A percentile compares a stretch with the other conserved stretches of the same genome.
Evolutionary conservation across 2,797 vertebrate species (phyloP).

Genomic region (Xiphorhynchus erythropygius): DNA sequence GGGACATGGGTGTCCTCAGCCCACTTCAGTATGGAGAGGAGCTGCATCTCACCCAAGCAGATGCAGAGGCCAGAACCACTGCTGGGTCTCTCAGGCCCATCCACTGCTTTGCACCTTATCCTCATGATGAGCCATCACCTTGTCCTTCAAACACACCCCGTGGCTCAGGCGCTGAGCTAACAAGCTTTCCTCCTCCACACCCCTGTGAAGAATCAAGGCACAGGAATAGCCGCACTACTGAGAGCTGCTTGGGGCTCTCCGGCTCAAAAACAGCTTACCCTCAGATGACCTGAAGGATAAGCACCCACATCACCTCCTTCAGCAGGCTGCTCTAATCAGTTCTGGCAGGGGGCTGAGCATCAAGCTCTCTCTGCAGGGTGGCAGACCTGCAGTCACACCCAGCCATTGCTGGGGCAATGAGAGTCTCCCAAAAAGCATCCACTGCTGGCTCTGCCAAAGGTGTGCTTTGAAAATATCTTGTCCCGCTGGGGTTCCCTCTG

Average conservation of each 20-base stretch:
- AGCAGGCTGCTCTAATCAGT: not conserved
- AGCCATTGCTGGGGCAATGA: not conserved
- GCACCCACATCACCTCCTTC: not conserved
- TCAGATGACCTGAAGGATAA: not conserved
- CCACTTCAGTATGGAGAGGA: not conserved
- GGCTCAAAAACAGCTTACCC: not conserved
- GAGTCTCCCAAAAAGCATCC: not conserved
- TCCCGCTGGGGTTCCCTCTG: not conserved
- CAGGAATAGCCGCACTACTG: not conserved
- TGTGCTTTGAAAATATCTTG: not conserved
- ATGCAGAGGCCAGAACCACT: not conserved
- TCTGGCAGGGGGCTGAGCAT: not conserved
- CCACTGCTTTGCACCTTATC: not conserved
- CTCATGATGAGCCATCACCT: not conserved
- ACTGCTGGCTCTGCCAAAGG: not conserved
- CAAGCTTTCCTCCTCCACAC: not conserved
- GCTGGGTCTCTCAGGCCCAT: not conserved
- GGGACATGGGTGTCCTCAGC: not conserved
- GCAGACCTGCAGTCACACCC: not conserved
- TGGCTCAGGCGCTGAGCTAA: not conserved
- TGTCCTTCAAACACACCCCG: accelerated
- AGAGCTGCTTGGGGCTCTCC: not conserved
- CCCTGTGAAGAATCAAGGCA: not conserved
- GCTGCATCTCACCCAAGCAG: not conserved
- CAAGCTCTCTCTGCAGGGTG: not conserved